Percentiles rank a stretch among this genome's conserved stretches.
phyloP scores from a whole-genome alignment of 2,113 vertebrate genomes.

The Melanerpes aurifrons region DNA sequence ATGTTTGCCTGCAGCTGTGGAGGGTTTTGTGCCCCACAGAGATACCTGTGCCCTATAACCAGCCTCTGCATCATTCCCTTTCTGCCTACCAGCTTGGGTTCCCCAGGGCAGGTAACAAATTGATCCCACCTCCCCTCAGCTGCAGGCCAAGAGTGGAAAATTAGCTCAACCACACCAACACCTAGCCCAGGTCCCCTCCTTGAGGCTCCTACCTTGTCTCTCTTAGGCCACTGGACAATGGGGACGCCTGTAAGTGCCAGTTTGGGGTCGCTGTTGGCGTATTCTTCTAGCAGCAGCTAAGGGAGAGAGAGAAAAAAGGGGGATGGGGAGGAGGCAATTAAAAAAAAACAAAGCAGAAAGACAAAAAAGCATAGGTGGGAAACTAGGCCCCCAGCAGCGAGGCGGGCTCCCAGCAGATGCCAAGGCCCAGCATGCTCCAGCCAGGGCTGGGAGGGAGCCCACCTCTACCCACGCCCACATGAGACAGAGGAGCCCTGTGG shows the following conservation, averaged over 20 bases:
- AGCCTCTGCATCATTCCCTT: neutral
- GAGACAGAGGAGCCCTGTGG: conserved; percentile 32
- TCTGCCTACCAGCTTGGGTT: neutral
- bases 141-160: neutral
- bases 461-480: neutral
- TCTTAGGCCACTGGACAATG: conserved; percentile 95
- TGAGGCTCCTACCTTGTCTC: conserved; percentile 81
- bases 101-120: neutral
- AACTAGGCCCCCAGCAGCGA: neutral
- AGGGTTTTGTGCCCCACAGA: neutral
- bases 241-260: conserved; percentile 93
- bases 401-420: neutral
- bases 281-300: conserved; percentile 87
- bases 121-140: rapidly evolving
- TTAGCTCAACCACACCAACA: rapidly evolving
- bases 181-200: neutral
- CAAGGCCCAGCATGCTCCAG: neutral
- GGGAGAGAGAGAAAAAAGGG: neutral
- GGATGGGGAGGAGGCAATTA: too few species aligned
- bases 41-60: neutral
- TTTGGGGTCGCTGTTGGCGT: conserved; percentile 85
- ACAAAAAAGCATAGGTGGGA: conserved; percentile 37
- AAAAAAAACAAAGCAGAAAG: neutral
- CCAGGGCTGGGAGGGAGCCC: neutral
- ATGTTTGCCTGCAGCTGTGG: neutral